phyloP scores from a whole-genome alignment of 2,113 vertebrate species.

The Python bivittatus region DNA sequence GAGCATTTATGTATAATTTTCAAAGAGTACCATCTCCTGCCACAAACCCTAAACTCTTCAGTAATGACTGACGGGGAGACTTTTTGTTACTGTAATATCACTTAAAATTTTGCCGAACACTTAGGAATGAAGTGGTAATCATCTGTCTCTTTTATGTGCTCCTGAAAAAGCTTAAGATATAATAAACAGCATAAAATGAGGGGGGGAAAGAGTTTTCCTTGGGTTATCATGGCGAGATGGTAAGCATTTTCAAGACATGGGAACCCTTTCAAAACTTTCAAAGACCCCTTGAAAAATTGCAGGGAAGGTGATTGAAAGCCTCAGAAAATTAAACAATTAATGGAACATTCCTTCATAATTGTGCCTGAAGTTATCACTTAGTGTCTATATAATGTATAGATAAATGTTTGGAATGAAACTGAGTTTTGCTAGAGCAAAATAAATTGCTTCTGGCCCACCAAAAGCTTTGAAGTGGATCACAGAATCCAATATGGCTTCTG shows the following conservation, averaged over 20 bases:
- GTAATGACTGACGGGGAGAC: constrained; percentile 38
- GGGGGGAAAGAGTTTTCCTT: background rate
- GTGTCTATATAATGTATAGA: background rate
- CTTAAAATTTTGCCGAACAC: constrained; percentile 58
- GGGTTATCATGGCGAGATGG: constrained; percentile 8
- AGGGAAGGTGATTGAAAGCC: background rate
- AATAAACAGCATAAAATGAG: constrained; percentile 35
- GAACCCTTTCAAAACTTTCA: constrained; percentile 18
- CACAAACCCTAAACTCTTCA: constrained; percentile 13
- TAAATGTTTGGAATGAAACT: background rate
- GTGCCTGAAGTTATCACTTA: background rate
- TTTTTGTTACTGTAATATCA: constrained; percentile 54
- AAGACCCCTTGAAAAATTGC: background rate
- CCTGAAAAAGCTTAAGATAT: constrained; percentile 39
- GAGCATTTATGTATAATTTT: constrained; percentile 49
- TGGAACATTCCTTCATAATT: background rate
- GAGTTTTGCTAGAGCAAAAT: background rate
- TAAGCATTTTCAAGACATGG: constrained; percentile 2
- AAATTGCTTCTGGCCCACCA: background rate
- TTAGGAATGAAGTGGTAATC: constrained; percentile 57
- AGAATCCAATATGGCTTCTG: background rate
- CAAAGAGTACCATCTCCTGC: constrained; percentile 33
- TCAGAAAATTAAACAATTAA: background rate
- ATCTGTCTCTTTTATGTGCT: constrained; percentile 38
- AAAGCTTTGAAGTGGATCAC: background rate